Base-by-base conservation (phyloP, 2,888 invertebrate species). In the Chromoteleia sp. region DNA sequence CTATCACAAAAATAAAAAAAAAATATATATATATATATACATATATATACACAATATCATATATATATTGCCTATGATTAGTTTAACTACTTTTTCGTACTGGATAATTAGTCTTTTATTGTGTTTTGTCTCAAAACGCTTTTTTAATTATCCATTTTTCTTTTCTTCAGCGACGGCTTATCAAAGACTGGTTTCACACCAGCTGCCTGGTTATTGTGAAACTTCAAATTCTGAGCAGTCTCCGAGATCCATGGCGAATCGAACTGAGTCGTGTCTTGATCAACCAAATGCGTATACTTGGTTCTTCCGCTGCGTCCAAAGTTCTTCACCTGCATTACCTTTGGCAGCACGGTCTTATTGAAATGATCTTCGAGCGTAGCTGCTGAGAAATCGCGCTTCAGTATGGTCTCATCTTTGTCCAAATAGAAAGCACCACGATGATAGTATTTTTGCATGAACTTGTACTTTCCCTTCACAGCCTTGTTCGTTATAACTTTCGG, bases 271-370 rank as follows among this genome's bases (percentile, higher is more conserved):
- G 99, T 99, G 90, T 99, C 99, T 92, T 99, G 99, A 92, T 99
- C 99, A 0, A 99, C 99, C 89, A 99, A 93, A 93, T 99, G 99
- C 0, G 99, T 99, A 92, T 99, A 99, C 90, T 99, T 99, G 0
- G 99, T 99, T 63, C 99, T 95, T 3, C 99, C 99, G 58, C 99
- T 99, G 1, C 99, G 95, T 8, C 99, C 99, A 92, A 99, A 99
- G 93, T 99, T 99, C 93, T 99, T 99, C 45, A 99, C 99, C 94
- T 99, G 99, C 99, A 99, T 99, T 86, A 99, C 99, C 94, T 99
- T 99, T 0, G 99, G 99, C 81, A 99, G 92, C 85, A 99, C 97
- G 25, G 99, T 98, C 93, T 99, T 99, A 91, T 99, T 98, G 92
- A 99, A 99, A 92, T 99, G 98, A 94, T 99, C 99, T 88, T 99